Evolutionary conservation across 2,888 invertebrate species (phyloP).

Genomic region (Scelioninae gen. 1): DNA sequence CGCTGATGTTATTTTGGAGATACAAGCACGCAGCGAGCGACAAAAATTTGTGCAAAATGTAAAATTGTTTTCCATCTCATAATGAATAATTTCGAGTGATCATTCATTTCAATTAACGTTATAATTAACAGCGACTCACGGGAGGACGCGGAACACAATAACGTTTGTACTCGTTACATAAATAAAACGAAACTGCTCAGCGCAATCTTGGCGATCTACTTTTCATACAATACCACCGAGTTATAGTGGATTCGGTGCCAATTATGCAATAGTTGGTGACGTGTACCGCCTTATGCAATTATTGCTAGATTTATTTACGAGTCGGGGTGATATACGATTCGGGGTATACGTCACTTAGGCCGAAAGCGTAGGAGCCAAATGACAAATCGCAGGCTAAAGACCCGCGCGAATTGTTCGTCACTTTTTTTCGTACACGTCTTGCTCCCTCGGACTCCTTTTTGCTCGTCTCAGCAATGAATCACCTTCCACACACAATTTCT

Average conservation of each 20-base stretch:
- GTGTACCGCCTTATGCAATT: conserved; percentile 67
- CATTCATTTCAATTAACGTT: conserved; percentile 63
- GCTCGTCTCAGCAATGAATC: no score
- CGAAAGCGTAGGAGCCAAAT: conserved; percentile 60
- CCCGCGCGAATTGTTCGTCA: no score
- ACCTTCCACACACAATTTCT: no score
- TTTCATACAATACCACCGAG: conserved; percentile 68
- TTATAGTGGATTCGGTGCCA: conserved; percentile 63
- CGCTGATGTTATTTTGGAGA: conserved; percentile 47
- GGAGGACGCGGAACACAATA: conserved; percentile 44
- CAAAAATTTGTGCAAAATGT: conserved; percentile 16
- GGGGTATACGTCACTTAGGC: conserved; percentile 58
- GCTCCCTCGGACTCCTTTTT: no score
- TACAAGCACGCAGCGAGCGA: not conserved
- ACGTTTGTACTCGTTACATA: conserved; percentile 59
- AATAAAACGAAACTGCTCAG: conserved; percentile 59
- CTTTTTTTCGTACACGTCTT: no score
- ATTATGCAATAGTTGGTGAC: conserved; percentile 66
- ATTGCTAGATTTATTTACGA: conserved; percentile 67
- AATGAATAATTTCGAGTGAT: conserved; percentile 54
- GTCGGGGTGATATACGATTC: conserved; percentile 61
- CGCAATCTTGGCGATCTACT: conserved; percentile 66
- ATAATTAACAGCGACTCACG: conserved; percentile 51
- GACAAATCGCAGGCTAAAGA: conserved; percentile 69
- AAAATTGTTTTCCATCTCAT: conserved; percentile 33